Conservation (phyloP, 2,888 invertebrate species). For the Hemithea aestivaria region DNA sequence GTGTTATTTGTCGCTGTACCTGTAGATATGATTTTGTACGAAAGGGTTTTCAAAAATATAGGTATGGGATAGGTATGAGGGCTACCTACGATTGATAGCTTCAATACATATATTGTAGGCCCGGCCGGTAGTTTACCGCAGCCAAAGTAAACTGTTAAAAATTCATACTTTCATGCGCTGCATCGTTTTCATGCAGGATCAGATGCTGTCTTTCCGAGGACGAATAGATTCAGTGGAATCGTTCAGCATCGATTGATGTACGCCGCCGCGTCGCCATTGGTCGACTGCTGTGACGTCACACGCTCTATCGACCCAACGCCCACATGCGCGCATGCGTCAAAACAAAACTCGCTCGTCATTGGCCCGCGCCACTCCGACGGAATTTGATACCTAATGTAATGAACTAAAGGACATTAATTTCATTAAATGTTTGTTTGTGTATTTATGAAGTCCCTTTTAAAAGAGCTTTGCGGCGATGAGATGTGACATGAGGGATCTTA, state of each 20-base stretch:
- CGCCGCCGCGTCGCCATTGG: constrained; percentile 69
- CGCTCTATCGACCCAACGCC: constrained; percentile 66
- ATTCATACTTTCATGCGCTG: neutral
- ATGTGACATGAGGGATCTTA: constrained; percentile 8
- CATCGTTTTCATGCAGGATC: constrained; percentile 20
- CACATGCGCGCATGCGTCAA: constrained; percentile 68
- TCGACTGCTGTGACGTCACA: constrained; percentile 64
- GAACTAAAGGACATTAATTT: constrained; percentile 35
- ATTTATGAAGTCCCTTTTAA: constrained; percentile 22
- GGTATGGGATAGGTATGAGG: no score
- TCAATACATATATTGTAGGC: no score
- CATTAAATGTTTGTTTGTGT: constrained; percentile 13
- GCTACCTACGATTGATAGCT: no score
- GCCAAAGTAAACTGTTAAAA: neutral
- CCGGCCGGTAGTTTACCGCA: no score
- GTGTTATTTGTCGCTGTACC: no score
- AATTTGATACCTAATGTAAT: constrained; percentile 46
- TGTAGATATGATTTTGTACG: no score
- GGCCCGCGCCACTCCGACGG: constrained; percentile 41
- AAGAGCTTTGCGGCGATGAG: constrained; percentile 11
- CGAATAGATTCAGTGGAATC: constrained; percentile 34
- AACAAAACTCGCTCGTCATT: constrained; percentile 44
- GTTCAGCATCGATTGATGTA: constrained; percentile 67
- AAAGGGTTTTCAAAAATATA: no score
- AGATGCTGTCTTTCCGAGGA: constrained; percentile 16